A percentile compares a stretch with the other conserved stretches of the same genome.
Conservation (phyloP, 2,888 invertebrate species). For the Clanis bilineata region DNA sequence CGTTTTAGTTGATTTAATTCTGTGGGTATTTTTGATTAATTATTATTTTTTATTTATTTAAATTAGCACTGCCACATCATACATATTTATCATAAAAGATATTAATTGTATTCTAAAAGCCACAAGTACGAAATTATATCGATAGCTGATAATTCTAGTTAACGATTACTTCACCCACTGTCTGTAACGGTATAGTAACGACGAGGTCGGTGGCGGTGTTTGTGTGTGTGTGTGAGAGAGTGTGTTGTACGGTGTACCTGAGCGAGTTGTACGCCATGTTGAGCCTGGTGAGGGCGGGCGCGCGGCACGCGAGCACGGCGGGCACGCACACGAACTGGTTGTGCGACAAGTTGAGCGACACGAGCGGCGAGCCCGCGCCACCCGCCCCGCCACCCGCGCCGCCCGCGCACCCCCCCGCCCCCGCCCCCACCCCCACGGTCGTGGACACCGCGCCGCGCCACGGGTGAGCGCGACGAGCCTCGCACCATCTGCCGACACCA, state of each 20-base stretch:
- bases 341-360: constrained; percentile 92
- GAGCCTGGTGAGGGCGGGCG: constrained; percentile 91
- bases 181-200: too few relatives aligned
- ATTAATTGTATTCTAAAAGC: too few relatives aligned
- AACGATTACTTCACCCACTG: too few relatives aligned
- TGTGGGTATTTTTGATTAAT: too few relatives aligned
- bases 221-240: too few relatives aligned
- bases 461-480: constrained; percentile 88
- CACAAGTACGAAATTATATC: too few relatives aligned
- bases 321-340: constrained; percentile 95
- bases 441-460: constrained; percentile 83
- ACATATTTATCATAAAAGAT: too few relatives aligned
- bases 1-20: too few relatives aligned
- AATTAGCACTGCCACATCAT: too few relatives aligned
- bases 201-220: too few relatives aligned
- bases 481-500: constrained; percentile 78
- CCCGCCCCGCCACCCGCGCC: constrained; percentile 58
- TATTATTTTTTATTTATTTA: too few relatives aligned
- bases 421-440: constrained; percentile 41
- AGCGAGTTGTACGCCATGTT: constrained; percentile 95
- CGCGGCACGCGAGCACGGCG: constrained; percentile 93
- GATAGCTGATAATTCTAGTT: too few relatives aligned
- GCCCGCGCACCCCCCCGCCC: constrained; percentile 40
- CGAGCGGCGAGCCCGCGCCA: constrained; percentile 84
- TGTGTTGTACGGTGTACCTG: constrained; percentile 36